Conservation (phyloP, 2,113 vertebrate species). For the Ctenodactylus gundi region DNA sequence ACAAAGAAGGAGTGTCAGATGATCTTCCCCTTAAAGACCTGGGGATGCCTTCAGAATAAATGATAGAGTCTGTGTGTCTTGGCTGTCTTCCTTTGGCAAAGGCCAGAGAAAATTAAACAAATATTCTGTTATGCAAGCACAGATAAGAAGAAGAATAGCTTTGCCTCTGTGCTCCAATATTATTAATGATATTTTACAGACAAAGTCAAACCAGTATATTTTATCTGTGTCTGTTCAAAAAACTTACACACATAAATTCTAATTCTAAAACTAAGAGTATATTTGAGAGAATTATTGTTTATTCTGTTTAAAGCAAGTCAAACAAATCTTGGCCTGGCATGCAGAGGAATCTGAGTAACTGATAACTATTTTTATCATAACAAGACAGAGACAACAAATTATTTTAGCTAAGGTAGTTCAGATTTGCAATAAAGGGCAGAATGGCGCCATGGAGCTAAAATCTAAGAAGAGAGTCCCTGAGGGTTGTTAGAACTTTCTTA, state of each 20-base stretch:
- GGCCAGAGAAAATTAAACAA: not conserved
- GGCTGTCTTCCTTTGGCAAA: not conserved
- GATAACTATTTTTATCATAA: not conserved
- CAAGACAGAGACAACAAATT: not conserved
- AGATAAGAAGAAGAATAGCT: not conserved
- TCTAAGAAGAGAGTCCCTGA: not conserved
- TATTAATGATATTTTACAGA: not conserved
- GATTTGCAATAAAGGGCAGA: not conserved
- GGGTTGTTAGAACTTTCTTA: slow-evolving; percentile 26
- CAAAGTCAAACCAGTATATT: not conserved
- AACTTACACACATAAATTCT: not conserved
- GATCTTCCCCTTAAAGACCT: not conserved
- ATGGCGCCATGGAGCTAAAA: not conserved
- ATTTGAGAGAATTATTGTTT: not conserved
- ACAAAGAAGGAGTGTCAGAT: not conserved
- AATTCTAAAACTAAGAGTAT: not conserved
- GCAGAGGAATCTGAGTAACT: not conserved
- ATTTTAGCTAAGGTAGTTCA: not conserved
- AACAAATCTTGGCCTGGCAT: not conserved
- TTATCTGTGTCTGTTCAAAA: not conserved
- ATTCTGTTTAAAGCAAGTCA: not conserved
- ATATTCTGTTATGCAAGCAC: not conserved
- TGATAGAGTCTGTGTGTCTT: not conserved
- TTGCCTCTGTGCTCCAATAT: not conserved
- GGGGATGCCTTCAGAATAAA: not conserved